These are phyloP conservation scores for Pachypeltis micranthus DNA, from an alignment of 1,140 invertebrate species.

Conservation along the genomic window DNA sequence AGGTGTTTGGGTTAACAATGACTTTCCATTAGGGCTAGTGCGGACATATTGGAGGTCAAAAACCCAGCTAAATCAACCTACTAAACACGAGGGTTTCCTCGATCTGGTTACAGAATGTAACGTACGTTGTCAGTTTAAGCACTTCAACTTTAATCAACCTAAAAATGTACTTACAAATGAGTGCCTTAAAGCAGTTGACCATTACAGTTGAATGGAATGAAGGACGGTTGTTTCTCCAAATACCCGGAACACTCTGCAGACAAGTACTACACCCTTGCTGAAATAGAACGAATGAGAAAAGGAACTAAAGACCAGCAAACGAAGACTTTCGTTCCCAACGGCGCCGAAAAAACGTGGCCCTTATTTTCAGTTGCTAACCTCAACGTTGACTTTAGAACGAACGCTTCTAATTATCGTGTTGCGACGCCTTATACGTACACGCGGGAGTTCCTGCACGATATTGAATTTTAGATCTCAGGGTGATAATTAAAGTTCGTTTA, in stretches of 20 bases:
- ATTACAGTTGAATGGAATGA: conserved; percentile 8
- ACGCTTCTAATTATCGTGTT: conserved; percentile 11
- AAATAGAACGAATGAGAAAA: not conserved
- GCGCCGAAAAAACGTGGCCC: conserved; percentile 14
- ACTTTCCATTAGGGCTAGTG: too few species aligned
- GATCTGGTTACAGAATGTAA: too few species aligned
- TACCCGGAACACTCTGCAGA: not conserved
- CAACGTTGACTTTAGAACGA: conserved; percentile 16
- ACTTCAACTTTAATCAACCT: too few species aligned
- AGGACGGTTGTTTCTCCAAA: conserved; percentile 8
- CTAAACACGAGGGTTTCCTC: too few species aligned
- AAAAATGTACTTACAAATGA: too few species aligned
- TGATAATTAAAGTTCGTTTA: too few species aligned
- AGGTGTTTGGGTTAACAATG: too few species aligned
- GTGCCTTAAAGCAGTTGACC: too few species aligned
- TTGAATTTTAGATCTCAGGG: conserved; percentile 2
- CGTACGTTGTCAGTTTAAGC: too few species aligned
- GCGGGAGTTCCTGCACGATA: conserved; percentile 11
- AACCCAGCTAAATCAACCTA: too few species aligned
- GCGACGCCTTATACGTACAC: conserved; percentile 22
- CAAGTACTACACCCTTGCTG: not conserved
- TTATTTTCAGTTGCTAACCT: conserved; percentile 14
- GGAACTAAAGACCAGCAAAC: not conserved
- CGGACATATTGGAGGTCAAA: too few species aligned
- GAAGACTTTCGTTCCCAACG: not conserved